Conservation (phyloP, 2,797 vertebrate species). For the Monodelphis domestica region DNA sequence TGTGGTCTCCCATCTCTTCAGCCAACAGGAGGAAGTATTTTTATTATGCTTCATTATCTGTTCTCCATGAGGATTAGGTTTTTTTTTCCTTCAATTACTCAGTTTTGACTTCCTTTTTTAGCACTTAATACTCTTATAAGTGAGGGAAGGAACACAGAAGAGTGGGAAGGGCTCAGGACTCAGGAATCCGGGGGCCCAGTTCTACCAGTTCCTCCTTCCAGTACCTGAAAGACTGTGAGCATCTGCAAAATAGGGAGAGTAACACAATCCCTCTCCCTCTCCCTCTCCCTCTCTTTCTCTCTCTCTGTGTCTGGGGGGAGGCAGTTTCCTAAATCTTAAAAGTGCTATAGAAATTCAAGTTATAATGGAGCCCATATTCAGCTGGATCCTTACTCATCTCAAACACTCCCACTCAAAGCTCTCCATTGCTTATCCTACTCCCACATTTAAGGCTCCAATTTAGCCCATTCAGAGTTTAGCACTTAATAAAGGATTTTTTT, state of each 20-base stretch:
- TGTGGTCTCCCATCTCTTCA: background rate
- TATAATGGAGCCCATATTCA: too few relatives aligned
- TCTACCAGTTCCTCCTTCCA: background rate
- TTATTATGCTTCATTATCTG: background rate
- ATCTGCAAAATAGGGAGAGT: background rate
- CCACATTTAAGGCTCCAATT: background rate
- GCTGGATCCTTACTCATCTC: background rate
- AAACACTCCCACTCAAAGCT: background rate
- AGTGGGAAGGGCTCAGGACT: background rate
- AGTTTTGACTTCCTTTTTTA: background rate
- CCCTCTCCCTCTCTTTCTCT: too few relatives aligned
- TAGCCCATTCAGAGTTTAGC: background rate
- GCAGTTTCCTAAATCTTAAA: background rate
- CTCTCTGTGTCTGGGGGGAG: background rate
- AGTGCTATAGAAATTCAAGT: background rate
- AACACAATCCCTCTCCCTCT: background rate
- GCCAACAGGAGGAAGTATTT: background rate
- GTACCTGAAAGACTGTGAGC: background rate
- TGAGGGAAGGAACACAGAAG: background rate
- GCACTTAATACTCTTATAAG: background rate
- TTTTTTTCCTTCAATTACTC: background rate
- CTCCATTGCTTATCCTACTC: background rate
- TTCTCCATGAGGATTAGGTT: background rate
- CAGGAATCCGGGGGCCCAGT: background rate
- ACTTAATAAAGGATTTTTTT: conserved; percentile 7